phyloP scores from a whole-genome alignment of 2,113 vertebrate species.

The Spea bombifrons region DNA sequence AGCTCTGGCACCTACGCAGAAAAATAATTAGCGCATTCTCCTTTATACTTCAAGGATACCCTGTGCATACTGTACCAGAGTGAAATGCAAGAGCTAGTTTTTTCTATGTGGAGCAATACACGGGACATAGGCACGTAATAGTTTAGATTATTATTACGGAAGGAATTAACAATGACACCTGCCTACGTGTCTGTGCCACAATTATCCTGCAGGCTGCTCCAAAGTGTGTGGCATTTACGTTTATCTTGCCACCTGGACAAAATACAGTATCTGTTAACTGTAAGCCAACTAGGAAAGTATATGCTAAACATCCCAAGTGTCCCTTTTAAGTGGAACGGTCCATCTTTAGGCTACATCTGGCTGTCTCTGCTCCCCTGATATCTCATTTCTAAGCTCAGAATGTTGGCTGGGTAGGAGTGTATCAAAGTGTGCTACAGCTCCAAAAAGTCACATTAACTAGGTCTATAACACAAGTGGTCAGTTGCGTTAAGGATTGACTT shows the following conservation, averaged over 20 bases:
- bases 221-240: slow-evolving; percentile 32
- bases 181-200: slow-evolving; percentile 19
- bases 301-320: too few relatives aligned
- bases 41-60: neutral
- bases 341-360: too few relatives aligned
- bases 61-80: neutral
- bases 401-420: too few relatives aligned
- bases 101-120: slow-evolving; percentile 13
- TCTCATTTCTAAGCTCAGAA: too few relatives aligned
- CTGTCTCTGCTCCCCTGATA: too few relatives aligned
- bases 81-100: neutral
- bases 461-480: too few relatives aligned
- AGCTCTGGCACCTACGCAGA: too few relatives aligned
- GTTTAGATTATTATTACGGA: slow-evolving; percentile 4
- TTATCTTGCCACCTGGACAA: slow-evolving; percentile 28
- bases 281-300: too few relatives aligned
- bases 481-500: too few relatives aligned
- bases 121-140: neutral
- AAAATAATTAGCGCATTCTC: neutral
- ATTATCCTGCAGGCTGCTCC: slow-evolving; percentile 27
- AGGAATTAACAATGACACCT: slow-evolving; percentile 26
- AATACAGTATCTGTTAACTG: neutral
- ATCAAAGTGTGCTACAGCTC: too few relatives aligned
- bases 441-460: too few relatives aligned
- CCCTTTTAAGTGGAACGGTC: too few relatives aligned